phyloP scores from a whole-genome alignment of 2,888 invertebrate species.

The Colostygia pectinataria region DNA sequence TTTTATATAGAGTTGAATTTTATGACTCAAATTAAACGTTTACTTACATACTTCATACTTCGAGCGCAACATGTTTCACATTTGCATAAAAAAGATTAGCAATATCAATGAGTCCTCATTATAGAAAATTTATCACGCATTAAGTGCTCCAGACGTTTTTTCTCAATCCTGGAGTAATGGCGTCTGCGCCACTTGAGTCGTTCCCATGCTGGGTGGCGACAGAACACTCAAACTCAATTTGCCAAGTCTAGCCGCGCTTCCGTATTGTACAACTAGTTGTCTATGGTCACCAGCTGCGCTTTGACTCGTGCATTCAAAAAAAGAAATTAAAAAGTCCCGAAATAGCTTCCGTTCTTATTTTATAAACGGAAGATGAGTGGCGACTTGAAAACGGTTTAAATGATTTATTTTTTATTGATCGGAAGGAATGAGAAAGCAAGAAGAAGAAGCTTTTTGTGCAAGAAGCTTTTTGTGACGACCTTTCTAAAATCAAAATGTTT shows the following conservation, averaged over 20 bases:
- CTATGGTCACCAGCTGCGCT: constrained; percentile 37
- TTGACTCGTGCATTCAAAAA: constrained; percentile 32
- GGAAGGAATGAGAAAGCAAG: constrained; percentile 1
- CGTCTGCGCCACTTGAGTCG: constrained; percentile 56
- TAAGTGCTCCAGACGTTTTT: constrained; percentile 56
- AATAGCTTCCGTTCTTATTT: constrained; percentile 36
- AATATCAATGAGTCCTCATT: constrained; percentile 48
- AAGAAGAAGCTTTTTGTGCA: too few species aligned
- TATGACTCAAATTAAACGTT: background rate
- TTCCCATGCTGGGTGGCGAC: constrained; percentile 74
- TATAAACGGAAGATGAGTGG: constrained; percentile 33
- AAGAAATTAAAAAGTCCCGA: constrained; percentile 30
- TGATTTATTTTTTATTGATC: constrained; percentile 23
- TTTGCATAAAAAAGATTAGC: constrained; percentile 28
- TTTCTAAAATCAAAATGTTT: background rate
- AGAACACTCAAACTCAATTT: constrained; percentile 75
- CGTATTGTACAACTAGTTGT: constrained; percentile 43
- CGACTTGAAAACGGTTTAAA: constrained; percentile 30
- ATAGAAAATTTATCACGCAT: constrained; percentile 65
- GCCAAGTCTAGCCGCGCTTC: constrained; percentile 76
- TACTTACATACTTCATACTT: constrained; percentile 1
- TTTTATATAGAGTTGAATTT: too few species aligned
- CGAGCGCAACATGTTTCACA: constrained; percentile 8
- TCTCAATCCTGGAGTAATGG: constrained; percentile 54
- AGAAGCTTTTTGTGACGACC: background rate